Evolutionary conservation across 2,113 vertebrate genomes (phyloP).

Genomic region (Dromas ardeola): DNA sequence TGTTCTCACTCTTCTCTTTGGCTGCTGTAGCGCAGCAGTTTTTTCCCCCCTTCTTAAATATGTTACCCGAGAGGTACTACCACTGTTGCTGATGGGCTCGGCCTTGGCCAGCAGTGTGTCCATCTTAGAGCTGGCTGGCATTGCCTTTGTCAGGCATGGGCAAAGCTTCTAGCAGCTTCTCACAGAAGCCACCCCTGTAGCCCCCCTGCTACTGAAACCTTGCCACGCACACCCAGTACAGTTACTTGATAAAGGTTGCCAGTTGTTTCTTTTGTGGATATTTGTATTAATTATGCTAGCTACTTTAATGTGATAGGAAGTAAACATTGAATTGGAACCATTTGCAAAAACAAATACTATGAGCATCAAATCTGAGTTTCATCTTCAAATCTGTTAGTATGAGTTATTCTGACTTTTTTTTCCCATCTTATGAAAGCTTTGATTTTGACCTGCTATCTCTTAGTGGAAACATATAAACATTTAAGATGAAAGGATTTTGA

Average conservation of each 20-base stretch:
- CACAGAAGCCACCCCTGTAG: background rate
- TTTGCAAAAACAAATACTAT: background rate
- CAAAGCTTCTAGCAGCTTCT: background rate
- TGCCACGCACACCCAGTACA: background rate
- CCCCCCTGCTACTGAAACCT: background rate
- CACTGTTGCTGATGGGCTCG: background rate
- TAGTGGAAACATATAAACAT: constrained; percentile 4
- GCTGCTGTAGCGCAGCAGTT: background rate
- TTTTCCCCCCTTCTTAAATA: background rate
- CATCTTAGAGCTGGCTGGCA: background rate
- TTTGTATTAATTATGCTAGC: background rate
- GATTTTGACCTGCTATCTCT: constrained; percentile 7
- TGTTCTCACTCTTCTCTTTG: background rate
- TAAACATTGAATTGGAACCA: background rate
- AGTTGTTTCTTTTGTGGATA: background rate
- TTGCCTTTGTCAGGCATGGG: background rate
- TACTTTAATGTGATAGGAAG: background rate
- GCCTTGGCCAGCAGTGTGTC: background rate
- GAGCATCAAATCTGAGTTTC: constrained; percentile 3
- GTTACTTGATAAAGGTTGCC: background rate
- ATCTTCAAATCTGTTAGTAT: constrained; percentile 21
- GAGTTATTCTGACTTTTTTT: constrained; percentile 13
- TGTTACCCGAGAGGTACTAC: background rate
- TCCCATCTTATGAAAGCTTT: background rate
- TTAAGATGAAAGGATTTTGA: constrained; percentile 1